A percentile compares a stretch with the other conserved stretches of the same genome.
These are phyloP conservation scores for Orthonyx spaldingii DNA, from an alignment of 2,113 vertebrate genomes.

Conservation along the genomic window DNA sequence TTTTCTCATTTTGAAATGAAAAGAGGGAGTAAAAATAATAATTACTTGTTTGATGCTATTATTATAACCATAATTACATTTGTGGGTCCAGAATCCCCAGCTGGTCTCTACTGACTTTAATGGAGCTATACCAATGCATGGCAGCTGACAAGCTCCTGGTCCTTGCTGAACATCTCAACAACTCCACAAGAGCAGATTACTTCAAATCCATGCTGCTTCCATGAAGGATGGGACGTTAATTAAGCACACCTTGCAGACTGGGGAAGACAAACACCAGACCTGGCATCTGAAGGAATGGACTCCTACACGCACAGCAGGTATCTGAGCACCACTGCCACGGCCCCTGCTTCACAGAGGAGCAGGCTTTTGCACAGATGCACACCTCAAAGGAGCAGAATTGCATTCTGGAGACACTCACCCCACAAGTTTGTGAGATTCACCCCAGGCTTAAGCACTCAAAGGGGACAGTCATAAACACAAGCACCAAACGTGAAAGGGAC, in stretches of 20 bases:
- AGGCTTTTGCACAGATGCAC: background rate
- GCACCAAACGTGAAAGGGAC: background rate
- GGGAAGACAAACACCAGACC: background rate
- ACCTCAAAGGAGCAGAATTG: background rate
- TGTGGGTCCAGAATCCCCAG: constrained; percentile 51
- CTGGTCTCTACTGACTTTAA: constrained; percentile 32
- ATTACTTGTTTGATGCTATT: constrained; percentile 52
- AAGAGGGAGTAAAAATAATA: constrained; percentile 61
- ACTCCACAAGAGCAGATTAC: background rate
- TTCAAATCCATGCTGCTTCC: background rate
- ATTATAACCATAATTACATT: constrained; percentile 46
- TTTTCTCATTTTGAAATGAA: constrained; percentile 56
- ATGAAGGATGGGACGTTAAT: background rate
- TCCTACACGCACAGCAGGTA: accelerated
- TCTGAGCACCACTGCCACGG: accelerated
- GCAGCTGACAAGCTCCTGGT: background rate
- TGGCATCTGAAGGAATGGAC: background rate
- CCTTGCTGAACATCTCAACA: background rate
- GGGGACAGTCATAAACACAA: background rate
- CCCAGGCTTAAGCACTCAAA: background rate
- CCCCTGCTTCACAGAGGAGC: background rate
- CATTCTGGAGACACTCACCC: background rate
- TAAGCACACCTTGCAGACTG: background rate
- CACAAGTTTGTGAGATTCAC: background rate
- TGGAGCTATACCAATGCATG: background rate